phyloP scores from a whole-genome alignment of 2,797 vertebrate species.

The Phaenicophaeus curvirostris region DNA sequence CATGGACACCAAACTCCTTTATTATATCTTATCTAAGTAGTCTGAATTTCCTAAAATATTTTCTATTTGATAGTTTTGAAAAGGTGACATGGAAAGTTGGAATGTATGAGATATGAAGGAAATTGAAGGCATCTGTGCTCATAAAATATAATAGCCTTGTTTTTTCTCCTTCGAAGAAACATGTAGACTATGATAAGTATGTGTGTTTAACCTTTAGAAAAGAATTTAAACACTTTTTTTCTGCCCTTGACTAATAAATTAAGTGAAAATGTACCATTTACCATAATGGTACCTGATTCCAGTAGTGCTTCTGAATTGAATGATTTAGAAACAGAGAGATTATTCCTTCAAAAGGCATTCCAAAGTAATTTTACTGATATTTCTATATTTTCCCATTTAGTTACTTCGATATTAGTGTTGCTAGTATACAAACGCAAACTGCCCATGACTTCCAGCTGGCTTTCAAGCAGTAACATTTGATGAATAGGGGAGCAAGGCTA shows the following conservation, averaged over 20 bases:
- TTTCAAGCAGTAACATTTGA: neutral
- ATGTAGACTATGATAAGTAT: neutral
- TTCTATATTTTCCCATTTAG: neutral
- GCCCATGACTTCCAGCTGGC: neutral
- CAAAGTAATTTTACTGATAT: neutral
- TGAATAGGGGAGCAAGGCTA: neutral
- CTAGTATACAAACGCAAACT: neutral
- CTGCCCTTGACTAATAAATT: neutral
- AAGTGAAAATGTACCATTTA: conserved; percentile 1
- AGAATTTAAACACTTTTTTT: neutral
- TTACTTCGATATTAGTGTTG: neutral
- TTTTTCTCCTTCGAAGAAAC: neutral
- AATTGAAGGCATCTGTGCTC: neutral
- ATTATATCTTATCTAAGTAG: neutral
- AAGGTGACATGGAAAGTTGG: neutral
- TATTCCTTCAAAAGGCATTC: neutral
- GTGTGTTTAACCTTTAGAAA: conserved; percentile 32
- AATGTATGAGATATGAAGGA: neutral
- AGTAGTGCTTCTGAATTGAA: neutral
- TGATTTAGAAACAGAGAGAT: neutral
- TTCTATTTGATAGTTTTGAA: neutral
- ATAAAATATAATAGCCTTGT: neutral
- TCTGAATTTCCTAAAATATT: neutral
- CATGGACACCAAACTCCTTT: neutral
- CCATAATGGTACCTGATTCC: neutral